Evolutionary conservation across 2,888 invertebrate genomes (phyloP).

Genomic region (Sicus ferrugineus): DNA sequence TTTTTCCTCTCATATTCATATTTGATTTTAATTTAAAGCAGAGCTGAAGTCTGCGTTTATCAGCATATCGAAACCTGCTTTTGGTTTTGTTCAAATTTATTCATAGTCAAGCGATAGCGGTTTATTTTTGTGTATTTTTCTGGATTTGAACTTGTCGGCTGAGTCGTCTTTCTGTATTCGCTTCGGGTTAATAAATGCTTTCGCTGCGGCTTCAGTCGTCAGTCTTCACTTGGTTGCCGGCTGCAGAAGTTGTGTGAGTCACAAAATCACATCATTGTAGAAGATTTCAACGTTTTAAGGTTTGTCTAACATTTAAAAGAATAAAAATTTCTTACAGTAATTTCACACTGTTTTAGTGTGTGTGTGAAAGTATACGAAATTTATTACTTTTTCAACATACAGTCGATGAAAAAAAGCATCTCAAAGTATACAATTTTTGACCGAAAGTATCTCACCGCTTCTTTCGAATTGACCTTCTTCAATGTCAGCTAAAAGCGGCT

Average conservation of each 20-base stretch:
- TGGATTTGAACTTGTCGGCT: neutral
- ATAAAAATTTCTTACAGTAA: neutral
- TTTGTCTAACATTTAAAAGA: too few relatives aligned
- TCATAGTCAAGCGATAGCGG: neutral
- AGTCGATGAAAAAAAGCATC: neutral
- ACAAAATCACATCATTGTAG: neutral
- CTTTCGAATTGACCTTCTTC: constrained; percentile 12
- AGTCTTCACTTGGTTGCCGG: constrained; percentile 29
- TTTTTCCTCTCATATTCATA: too few relatives aligned
- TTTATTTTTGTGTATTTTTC: neutral
- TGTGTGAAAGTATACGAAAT: neutral
- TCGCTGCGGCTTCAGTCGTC: constrained; percentile 1
- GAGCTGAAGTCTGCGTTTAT: neutral
- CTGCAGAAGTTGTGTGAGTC: constrained; percentile 14
- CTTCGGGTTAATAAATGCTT: constrained; percentile 20
- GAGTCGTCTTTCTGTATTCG: neutral
- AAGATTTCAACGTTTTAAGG: neutral
- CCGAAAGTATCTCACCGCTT: constrained; percentile 3
- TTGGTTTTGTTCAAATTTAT: neutral
- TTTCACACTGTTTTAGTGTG: neutral
- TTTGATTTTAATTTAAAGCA: neutral
- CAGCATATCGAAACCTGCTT: neutral
- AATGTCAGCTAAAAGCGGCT: constrained; percentile 16
- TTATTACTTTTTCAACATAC: neutral
- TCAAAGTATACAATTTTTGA: neutral